Evolutionary conservation across 2,113 vertebrate genomes (phyloP).

Genomic region (Prietella phreatophila): DNA sequence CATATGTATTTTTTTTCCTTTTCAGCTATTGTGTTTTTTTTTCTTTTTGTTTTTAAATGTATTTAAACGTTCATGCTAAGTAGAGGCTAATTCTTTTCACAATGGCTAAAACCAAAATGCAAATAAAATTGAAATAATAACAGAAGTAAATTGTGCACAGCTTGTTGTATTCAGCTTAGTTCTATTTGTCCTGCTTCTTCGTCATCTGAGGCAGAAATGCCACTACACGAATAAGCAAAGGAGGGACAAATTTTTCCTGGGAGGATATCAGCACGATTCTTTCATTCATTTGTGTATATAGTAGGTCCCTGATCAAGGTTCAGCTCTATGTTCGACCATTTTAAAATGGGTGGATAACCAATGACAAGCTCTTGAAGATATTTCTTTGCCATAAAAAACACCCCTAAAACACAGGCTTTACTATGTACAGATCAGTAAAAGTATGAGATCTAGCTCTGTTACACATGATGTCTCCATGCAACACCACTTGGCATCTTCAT

Average conservation of each 20-base stretch:
- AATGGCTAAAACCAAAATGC: constrained; percentile 84
- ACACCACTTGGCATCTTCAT: constrained; percentile 35
- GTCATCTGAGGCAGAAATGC: constrained; percentile 36
- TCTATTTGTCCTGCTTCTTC: constrained; percentile 41
- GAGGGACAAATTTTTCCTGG: constrained; percentile 26
- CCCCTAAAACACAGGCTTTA: constrained; percentile 40
- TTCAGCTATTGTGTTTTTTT: constrained; percentile 66
- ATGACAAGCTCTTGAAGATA: constrained; percentile 44
- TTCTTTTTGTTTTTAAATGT: constrained; percentile 75
- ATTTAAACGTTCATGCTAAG: constrained; percentile 91
- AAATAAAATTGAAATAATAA: constrained; percentile 73
- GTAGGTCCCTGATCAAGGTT: constrained; percentile 47
- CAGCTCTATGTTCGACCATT: constrained; percentile 41
- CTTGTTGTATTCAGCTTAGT: constrained; percentile 65
- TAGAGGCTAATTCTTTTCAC: constrained; percentile 85
- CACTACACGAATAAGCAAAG: constrained; percentile 34
- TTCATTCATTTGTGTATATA: constrained; percentile 38
- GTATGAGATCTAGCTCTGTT: constrained; percentile 32
- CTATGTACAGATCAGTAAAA: constrained; percentile 41
- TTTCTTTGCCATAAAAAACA: constrained; percentile 40
- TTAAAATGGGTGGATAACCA: constrained; percentile 50
- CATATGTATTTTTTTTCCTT: constrained; percentile 72
- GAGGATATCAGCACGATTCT: constrained; percentile 36
- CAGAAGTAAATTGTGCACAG: constrained; percentile 78
- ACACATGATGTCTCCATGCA: constrained; percentile 48